phyloP scores from a whole-genome alignment of 1,140 invertebrate species.

The Brachionus rubens region DNA sequence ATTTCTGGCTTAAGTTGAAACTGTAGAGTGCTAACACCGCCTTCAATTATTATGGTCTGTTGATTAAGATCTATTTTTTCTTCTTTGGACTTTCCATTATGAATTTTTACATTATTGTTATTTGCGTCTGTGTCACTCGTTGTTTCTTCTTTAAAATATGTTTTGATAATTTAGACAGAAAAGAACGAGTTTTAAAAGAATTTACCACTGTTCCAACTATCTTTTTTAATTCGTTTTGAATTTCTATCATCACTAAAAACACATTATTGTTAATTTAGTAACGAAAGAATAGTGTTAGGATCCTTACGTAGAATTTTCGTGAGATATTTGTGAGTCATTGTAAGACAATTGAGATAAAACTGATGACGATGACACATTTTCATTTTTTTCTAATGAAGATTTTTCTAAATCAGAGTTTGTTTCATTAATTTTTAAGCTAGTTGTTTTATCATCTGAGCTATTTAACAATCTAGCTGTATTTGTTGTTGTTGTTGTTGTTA shows the following conservation, averaged over 20 bases:
- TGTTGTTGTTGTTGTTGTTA: constrained; percentile 30
- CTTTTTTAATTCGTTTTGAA: too few relatives aligned
- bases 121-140: not conserved
- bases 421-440: not conserved
- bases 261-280: too few relatives aligned
- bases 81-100: not conserved
- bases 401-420: not conserved
- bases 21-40: constrained; percentile 9
- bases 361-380: not conserved
- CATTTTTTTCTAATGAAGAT: constrained; percentile 6
- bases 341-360: too few relatives aligned
- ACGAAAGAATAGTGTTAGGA: too few relatives aligned
- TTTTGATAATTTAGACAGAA: not conserved
- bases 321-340: not conserved
- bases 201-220: too few relatives aligned
- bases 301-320: too few relatives aligned
- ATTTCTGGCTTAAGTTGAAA: constrained; percentile 31
- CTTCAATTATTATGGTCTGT: constrained; percentile 33
- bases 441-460: constrained; percentile 26
- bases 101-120: constrained; percentile 14
- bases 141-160: not conserved
- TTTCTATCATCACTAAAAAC: too few relatives aligned
- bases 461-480: constrained; percentile 8
- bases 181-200: not conserved
- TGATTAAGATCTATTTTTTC: not conserved